Conservation (phyloP, 92 coral and sea anemone genomes). For the Pocillopora grandis region DNA sequence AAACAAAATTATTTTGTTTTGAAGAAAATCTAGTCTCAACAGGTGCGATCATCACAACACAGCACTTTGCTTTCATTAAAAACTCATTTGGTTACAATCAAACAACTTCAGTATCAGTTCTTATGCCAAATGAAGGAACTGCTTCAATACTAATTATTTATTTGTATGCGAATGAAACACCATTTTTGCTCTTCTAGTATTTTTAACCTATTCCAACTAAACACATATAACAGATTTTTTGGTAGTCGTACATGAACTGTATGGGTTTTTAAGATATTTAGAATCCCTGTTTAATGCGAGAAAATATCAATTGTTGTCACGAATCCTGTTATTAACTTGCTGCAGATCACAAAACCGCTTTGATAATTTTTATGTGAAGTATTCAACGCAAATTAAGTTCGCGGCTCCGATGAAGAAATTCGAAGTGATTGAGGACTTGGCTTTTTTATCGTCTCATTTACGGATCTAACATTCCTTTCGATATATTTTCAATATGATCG, state of each 20-base stretch:
- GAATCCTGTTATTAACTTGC: too few relatives aligned
- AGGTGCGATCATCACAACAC: constrained; percentile 1
- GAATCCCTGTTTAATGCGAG: too few relatives aligned
- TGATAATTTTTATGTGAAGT: too few relatives aligned
- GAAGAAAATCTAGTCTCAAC: constrained; percentile 19
- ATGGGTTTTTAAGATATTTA: too few relatives aligned
- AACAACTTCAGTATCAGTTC: not conserved
- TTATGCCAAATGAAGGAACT: not conserved
- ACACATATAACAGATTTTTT: not conserved
- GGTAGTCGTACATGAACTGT: not conserved
- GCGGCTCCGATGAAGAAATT: too few relatives aligned
- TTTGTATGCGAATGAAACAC: not conserved
- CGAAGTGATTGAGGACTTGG: not conserved
- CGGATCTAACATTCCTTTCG: too few relatives aligned
- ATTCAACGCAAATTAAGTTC: too few relatives aligned
- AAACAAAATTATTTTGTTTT: constrained; percentile 14
- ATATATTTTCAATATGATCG: not conserved
- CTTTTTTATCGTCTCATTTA: not conserved
- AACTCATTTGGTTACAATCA: not conserved
- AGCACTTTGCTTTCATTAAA: not conserved
- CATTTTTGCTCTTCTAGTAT: not conserved
- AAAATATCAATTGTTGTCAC: too few relatives aligned
- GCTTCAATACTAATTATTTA: not conserved
- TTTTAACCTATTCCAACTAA: not conserved
- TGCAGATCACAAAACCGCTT: too few relatives aligned